Evolutionary conservation across 2,888 invertebrate genomes (phyloP), one percentile per base, ranked within the genome.

Genomic region (Metallyticus violacea): DNA sequence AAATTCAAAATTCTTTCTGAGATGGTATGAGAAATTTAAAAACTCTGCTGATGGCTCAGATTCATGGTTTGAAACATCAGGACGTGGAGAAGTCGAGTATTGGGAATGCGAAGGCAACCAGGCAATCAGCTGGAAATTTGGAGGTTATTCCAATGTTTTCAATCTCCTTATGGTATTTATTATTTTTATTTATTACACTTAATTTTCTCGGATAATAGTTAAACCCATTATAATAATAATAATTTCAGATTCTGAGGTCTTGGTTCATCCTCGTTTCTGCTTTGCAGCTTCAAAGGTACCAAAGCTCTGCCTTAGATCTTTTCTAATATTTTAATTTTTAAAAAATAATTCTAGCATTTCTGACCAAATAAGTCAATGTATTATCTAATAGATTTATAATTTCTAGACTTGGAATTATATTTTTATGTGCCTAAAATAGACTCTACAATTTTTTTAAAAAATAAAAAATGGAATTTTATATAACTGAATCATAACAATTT

Each of bases 111-210:
- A 95, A 7, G 97, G 97, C 0, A 94, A 96, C 90, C 91, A 92
- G 25, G 91, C 95, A 89, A 92, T 96, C 4, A 94, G 95, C 90
- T 97, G 97, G 97, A 96, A 95, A 89, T 93, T 94, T 85, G 94
- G 93, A 88, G 97, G 97, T 1, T 97, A 94, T 90, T 93, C 92
- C 88, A 95, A 93, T 2, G 92, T 97, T 87, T 91, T 97, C 82
- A 93, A 95, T 89, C 90, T 97, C 81, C 92, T 97, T 88, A 93
- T 94, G 94, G 96, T 96, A 92, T 90, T 91, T 62, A 7, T 22
- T 62, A 15, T 62, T 62, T 15, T 22, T 6, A 3, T 62, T 15
- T 62, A 3, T 40, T 40, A 62, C 2, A 62, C 40, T 30, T 1
- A 2, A 0, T 5, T 40, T 62, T 62, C 1, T 62, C 9, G 9